Percentiles rank a stretch among this genome's conserved stretches.
Conservation (phyloP, 2,888 invertebrate genomes). For the Epinotia demarniana region DNA sequence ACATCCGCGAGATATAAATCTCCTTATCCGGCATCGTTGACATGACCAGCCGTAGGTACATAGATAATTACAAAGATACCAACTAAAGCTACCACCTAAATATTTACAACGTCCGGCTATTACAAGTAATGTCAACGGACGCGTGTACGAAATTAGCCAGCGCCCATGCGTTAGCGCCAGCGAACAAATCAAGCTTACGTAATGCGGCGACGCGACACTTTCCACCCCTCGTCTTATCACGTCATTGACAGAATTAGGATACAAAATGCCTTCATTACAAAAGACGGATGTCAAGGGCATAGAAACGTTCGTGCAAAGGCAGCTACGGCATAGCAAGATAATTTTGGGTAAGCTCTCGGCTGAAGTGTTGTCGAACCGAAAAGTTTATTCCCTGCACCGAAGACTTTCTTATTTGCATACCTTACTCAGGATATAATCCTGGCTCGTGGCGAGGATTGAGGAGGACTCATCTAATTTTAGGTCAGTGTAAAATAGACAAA, state of each 20-base stretch:
- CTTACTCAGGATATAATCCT: too few relatives aligned
- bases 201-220: slow-evolving; percentile 49
- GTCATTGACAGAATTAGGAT: background rate
- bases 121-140: slow-evolving; percentile 68
- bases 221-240: background rate
- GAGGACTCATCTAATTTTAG: too few relatives aligned
- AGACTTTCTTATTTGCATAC: too few relatives aligned
- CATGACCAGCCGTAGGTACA: slow-evolving; percentile 28
- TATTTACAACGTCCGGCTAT: slow-evolving; percentile 73
- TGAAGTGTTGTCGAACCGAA: too few relatives aligned
- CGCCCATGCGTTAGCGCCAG: slow-evolving; percentile 73
- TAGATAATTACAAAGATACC: slow-evolving; percentile 35
- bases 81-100: slow-evolving; percentile 59
- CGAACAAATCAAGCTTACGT: slow-evolving; percentile 53
- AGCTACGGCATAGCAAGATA: too few relatives aligned
- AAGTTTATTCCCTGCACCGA: too few relatives aligned
- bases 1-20: slow-evolving; percentile 41
- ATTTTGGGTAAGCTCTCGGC: too few relatives aligned
- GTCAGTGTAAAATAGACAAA: too few relatives aligned
- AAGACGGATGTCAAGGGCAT: too few relatives aligned
- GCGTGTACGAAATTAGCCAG: slow-evolving; percentile 74
- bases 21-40: slow-evolving; percentile 27
- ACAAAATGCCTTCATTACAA: too few relatives aligned
- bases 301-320: too few relatives aligned
- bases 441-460: too few relatives aligned